Evolutionary conservation across 2,797 vertebrate genomes (phyloP).

Genomic region (Danio kyathit): DNA sequence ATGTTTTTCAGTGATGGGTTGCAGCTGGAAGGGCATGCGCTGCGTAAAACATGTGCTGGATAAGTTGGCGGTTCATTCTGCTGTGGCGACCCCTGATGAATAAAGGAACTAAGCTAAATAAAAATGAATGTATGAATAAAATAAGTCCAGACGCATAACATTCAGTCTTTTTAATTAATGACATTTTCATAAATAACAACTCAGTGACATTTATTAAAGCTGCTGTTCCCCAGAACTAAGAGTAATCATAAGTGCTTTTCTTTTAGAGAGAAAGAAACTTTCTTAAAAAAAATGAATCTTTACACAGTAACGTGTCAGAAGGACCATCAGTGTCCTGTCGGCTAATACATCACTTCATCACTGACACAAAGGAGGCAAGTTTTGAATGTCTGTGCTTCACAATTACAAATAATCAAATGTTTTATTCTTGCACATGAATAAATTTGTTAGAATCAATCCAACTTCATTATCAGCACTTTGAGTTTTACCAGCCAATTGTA

Average conservation of each 20-base stretch:
- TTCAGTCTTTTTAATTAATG: conserved; percentile 59
- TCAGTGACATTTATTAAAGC: conserved; percentile 64
- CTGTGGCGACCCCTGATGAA: too few species aligned
- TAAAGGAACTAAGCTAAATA: too few species aligned
- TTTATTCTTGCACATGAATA: not conserved
- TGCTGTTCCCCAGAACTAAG: conserved; percentile 54
- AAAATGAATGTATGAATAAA: too few species aligned
- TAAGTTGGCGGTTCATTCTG: too few species aligned
- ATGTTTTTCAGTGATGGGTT: too few species aligned
- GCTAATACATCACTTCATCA: conserved; percentile 47
- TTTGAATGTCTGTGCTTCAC: conserved; percentile 2
- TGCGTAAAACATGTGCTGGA: too few species aligned
- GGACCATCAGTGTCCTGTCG: conserved; percentile 27
- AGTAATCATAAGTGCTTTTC: conserved; percentile 63
- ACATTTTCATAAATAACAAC: conserved; percentile 66
- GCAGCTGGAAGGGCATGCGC: too few species aligned
- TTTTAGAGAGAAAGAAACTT: conserved; percentile 29
- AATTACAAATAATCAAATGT: not conserved
- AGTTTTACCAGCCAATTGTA: not conserved
- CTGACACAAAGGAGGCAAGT: conserved; percentile 39
- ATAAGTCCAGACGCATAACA: conserved; percentile 17
- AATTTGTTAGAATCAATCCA: not conserved
- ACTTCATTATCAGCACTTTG: conserved; percentile 2
- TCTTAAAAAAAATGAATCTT: conserved; percentile 44
- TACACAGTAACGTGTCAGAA: conserved; percentile 46